Base-by-base conservation (phyloP, 2,888 invertebrate species). In the Ichneumon xanthorius region DNA sequence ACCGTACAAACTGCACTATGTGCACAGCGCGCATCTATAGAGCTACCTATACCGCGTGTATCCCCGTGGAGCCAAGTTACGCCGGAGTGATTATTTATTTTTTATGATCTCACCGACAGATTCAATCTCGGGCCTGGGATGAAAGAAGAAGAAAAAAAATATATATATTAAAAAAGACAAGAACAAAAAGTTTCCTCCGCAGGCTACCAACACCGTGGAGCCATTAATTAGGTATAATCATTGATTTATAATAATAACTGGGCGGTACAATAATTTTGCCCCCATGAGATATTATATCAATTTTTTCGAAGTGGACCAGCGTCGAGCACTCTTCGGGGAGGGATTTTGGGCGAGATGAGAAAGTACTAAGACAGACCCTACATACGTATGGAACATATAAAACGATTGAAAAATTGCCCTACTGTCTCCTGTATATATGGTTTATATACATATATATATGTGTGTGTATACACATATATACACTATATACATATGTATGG, bases 61-160 rank as follows among this genome's bases (percentile, higher is more conserved):
- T 55, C 50, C 19, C 45, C 55, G 55, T 33, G 67, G 67, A 65
- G 22, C 65, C 65, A 2, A 61, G 53, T 26, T 72, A 79, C 79
- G 71, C 79, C 58, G 55, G 68, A 68, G 76, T 19, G 77, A 81
- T 85, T 85, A 85, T 85, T 85, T 85, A 85, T 85, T 85, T 85
- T 45, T 85, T 85, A 85, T 85, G 67, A 85, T 76, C 85, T 80
- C 80, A 75, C 45, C 85, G 85, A 85, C 85, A 85, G 85, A 85
- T 85, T 82, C 76, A 85, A 85, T 85, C 85, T 80, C 76, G 45
- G 67, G n/a, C 16, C 26, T 7, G 40, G 50, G 16, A 63, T 7
- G 72, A 26, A 63, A 22, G 63, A 61, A 53, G 63, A 73, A 82
- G 61, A 80, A 80, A 58, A 33, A 4, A 50, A 48, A 40, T 1